phyloP scores from a whole-genome alignment of 2,888 invertebrate genomes.

The Agonopterix heracliana region DNA sequence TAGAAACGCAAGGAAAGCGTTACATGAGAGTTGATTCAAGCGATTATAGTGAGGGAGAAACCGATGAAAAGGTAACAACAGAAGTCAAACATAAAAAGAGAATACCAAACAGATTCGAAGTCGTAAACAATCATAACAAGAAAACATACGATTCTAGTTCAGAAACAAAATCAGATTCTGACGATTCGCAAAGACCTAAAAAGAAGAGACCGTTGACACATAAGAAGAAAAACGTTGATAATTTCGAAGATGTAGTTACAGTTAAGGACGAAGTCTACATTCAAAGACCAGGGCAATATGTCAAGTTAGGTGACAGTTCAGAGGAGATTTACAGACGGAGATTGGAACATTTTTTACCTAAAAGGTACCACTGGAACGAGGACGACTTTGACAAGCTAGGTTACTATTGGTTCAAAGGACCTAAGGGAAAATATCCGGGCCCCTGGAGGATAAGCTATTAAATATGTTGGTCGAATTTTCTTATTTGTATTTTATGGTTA shows the following conservation, averaged over 20 bases:
- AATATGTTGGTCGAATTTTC: not conserved
- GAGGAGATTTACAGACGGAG: constrained; percentile 12
- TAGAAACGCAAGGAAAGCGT: not conserved
- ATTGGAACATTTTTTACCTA: constrained; percentile 42
- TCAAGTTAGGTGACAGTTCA: not conserved
- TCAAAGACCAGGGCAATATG: not conserved
- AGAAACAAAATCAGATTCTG: not conserved
- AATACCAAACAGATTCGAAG: constrained; percentile 10
- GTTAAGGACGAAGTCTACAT: constrained; percentile 1
- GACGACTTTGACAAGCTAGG: constrained; percentile 36
- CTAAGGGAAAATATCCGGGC: constrained; percentile 27
- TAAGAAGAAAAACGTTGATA: not conserved
- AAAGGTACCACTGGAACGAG: constrained; percentile 40
- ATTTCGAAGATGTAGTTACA: not conserved
- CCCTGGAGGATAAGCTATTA: constrained; percentile 3
- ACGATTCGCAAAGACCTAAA: not conserved
- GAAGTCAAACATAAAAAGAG: not conserved
- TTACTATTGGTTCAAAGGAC: constrained; percentile 48
- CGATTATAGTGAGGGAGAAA: not conserved
- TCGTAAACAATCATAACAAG: constrained; percentile 8
- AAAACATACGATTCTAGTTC: not conserved
- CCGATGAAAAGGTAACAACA: not conserved
- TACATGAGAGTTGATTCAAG: not conserved
- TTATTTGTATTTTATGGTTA: too few species aligned
- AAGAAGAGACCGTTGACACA: constrained; percentile 1